phyloP scores from a whole-genome alignment of 92 coral and sea anemone species.

The Zoanthus gigantus region DNA sequence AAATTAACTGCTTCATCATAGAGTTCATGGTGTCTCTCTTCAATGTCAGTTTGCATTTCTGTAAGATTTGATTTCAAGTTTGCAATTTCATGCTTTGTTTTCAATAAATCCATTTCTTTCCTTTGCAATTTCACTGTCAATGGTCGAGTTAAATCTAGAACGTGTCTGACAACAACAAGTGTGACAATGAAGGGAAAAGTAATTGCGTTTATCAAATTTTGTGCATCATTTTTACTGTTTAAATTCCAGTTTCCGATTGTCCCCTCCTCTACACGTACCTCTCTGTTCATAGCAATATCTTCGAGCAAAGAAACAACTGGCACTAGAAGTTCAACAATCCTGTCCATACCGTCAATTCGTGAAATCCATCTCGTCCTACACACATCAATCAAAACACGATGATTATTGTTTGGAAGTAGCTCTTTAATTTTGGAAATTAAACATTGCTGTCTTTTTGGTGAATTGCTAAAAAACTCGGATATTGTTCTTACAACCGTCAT shows the following conservation, averaged over 20 bases:
- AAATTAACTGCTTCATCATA: slow-evolving; percentile 42
- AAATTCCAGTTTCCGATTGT: slow-evolving; percentile 44
- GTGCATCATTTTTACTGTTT: slow-evolving; percentile 30
- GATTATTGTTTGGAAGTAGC: background rate
- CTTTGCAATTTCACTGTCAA: slow-evolving; percentile 40
- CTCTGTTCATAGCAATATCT: slow-evolving; percentile 47
- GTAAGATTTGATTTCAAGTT: slow-evolving; percentile 24
- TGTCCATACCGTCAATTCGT: slow-evolving; percentile 23
- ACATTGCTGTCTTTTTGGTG: slow-evolving; percentile 16
- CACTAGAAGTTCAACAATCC: slow-evolving; percentile 51
- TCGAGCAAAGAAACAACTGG: slow-evolving; percentile 48
- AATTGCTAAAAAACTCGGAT: slow-evolving; percentile 61
- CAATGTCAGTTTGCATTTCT: slow-evolving; percentile 26
- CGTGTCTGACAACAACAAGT: slow-evolving; percentile 43
- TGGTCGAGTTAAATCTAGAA: slow-evolving; percentile 43
- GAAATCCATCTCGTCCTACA: background rate
- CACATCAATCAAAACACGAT: background rate
- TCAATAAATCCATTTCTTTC: slow-evolving; percentile 52
- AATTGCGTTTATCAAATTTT: slow-evolving; percentile 29
- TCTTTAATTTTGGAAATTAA: slow-evolving; percentile 36
- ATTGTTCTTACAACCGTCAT: slow-evolving; percentile 37
- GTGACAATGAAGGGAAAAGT: slow-evolving; percentile 33
- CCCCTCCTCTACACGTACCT: slow-evolving; percentile 12
- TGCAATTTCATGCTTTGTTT: slow-evolving; percentile 43
- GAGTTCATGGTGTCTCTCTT: slow-evolving; percentile 23